Evolutionary conservation across 2,888 invertebrate species (phyloP), one percentile per base, ranked within the genome.

Genomic region (Slavum lentiscoides): DNA sequence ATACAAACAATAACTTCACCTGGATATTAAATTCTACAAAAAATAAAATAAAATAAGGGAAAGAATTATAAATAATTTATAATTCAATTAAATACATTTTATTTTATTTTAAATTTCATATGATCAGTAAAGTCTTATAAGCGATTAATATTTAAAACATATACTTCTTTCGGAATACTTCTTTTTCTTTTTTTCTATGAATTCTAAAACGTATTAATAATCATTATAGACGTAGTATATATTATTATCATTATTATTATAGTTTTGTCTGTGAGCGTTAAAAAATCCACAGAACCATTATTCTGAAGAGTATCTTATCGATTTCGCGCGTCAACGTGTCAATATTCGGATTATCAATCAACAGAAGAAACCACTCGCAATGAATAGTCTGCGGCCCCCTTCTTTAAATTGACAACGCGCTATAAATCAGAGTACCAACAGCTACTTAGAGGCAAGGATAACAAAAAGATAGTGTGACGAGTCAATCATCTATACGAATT

Each of bases 261-360:
- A 55, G 17, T 37, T 66, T 23, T 21, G 2, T 66, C 39, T 39
- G 17, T 11, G 55, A 15, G 64, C 21, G 30, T n/a, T 11, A 55
- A 37, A 13, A 67, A 39, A 58, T 37, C 37, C 39, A 7, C 11
- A 37, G 39, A 39, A 75, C 74, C 80, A 72, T 80, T 72, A 72
- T 43, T n/a, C 64, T 19, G 39, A 30, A 30, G 30, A 76, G 62
- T 55, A 74, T 55, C 70, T 80, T 80, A 80, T 80, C 80, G 70
- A 80, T 64, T 80, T 72, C 55, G 19, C 64, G n/a, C 64, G 80
- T 72, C 80, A 72, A 80, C 13, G 80, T 80, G 80, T 80, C 80
- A 80, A 80, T 80, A 69, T 62, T 72, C 64, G 72, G 80, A 80
- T 80, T 80, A 80, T 80, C 72, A 80, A 80, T 80, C 80, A 80